Evolutionary conservation across 2,113 vertebrate species (phyloP).

Genomic region (Chionomys nivalis): DNA sequence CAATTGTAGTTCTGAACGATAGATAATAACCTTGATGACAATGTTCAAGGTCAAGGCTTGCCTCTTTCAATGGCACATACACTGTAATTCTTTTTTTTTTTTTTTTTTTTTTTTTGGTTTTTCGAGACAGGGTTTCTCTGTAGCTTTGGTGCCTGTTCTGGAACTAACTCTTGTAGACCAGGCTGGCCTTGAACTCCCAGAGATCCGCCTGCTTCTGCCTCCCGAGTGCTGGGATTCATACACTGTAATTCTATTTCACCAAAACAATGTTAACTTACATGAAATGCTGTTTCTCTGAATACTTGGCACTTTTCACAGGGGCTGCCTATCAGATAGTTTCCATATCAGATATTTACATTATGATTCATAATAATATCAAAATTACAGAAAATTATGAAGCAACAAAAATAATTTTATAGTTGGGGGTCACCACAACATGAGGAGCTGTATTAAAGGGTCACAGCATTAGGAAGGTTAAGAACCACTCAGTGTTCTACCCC

Average conservation of each 20-base stretch:
- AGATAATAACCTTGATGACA: constrained; percentile 6
- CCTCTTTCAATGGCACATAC: not conserved
- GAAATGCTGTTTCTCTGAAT: not conserved
- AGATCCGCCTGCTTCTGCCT: too few relatives aligned
- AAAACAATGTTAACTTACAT: not conserved
- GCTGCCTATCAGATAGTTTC: not conserved
- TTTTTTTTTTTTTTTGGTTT: too few relatives aligned
- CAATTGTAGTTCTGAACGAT: not conserved
- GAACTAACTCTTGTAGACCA: too few relatives aligned
- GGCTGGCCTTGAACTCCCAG: too few relatives aligned
- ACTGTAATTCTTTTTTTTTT: not conserved
- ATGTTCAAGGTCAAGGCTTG: constrained; percentile 22
- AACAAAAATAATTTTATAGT: not conserved
- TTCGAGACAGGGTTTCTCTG: too few relatives aligned
- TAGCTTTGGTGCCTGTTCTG: too few relatives aligned
- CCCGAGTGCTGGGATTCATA: too few relatives aligned
- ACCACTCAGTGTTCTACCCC: not conserved
- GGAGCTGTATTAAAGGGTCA: not conserved
- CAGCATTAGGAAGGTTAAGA: not conserved
- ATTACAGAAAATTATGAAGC: not conserved
- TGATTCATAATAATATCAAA: not conserved
- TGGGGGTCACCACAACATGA: not conserved
- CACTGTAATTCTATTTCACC: not conserved
- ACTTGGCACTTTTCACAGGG: not conserved
- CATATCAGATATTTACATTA: not conserved